Percentiles rank a stretch among this genome's conserved stretches.
Conservation (phyloP, 2,888 invertebrate genomes). For the Molanna angustata region DNA sequence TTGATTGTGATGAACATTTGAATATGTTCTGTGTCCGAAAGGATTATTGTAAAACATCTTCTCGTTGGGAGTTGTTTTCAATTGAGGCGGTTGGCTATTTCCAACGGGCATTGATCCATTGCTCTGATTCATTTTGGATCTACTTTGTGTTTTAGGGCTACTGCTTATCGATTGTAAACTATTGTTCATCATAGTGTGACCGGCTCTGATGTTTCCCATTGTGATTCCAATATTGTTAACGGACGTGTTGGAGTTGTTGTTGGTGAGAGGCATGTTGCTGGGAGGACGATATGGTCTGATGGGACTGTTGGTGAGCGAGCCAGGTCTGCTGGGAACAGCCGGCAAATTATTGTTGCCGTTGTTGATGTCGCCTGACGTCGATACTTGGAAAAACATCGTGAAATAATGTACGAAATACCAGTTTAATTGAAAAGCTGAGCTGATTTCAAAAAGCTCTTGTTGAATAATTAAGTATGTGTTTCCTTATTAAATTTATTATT, state of each 20-base stretch:
- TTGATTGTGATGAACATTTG: too few relatives aligned
- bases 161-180: background rate
- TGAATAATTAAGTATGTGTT: too few relatives aligned
- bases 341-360: constrained; percentile 36
- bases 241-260: constrained; percentile 7
- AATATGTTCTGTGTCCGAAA: too few relatives aligned
- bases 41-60: constrained; percentile 8
- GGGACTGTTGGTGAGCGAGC: constrained; percentile 12
- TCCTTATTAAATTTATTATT: too few relatives aligned
- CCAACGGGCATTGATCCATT: constrained; percentile 16
- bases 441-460: too few relatives aligned
- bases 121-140: constrained; percentile 7
- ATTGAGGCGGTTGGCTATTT: constrained; percentile 8
- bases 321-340: constrained; percentile 15
- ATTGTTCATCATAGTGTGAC: background rate
- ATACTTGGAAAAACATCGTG: constrained; percentile 24
- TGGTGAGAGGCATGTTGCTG: constrained; percentile 15
- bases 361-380: constrained; percentile 34
- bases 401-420: background rate
- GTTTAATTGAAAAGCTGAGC: background rate
- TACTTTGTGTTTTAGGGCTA: constrained; percentile 13
- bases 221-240: background rate
- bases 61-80: constrained; percentile 3
- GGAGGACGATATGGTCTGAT: constrained; percentile 18
- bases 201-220: constrained; percentile 2